phyloP scores from a whole-genome alignment of 2,888 invertebrate genomes.

The Melanotus villosus region DNA sequence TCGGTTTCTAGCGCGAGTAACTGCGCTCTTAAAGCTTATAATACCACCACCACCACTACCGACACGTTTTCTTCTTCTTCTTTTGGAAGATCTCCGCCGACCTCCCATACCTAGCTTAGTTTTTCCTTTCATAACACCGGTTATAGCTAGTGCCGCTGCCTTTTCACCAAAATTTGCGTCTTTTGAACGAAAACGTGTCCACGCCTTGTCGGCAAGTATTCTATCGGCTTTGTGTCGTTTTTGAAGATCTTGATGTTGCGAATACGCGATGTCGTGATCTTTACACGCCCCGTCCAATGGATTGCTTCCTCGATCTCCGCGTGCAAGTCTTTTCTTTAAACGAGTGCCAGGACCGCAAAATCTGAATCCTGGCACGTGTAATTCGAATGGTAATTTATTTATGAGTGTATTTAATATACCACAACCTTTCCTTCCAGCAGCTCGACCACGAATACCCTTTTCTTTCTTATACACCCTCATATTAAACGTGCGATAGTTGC shows the following conservation, averaged over 20 bases:
- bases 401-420: background rate
- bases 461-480: background rate
- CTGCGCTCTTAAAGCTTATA: background rate
- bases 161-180: slow-evolving; percentile 59
- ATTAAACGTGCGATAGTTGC: background rate
- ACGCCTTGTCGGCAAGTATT: slow-evolving; percentile 58
- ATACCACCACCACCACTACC: too few species aligned
- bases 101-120: slow-evolving; percentile 56
- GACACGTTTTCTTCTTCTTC: background rate
- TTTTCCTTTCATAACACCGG: slow-evolving; percentile 59
- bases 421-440: background rate
- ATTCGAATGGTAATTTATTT: background rate
- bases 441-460: too few species aligned
- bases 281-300: slow-evolving; percentile 55
- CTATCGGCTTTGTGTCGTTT: slow-evolving; percentile 58
- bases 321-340: slow-evolving; percentile 49
- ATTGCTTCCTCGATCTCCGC: slow-evolving; percentile 57
- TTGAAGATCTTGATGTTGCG: slow-evolving; percentile 24
- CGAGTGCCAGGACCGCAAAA: slow-evolving; percentile 55
- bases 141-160: slow-evolving; percentile 55
- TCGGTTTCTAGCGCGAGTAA: background rate
- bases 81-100: background rate
- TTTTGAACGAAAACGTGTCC: slow-evolving; percentile 54
- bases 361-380: slow-evolving; percentile 51
- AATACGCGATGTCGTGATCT: slow-evolving; percentile 56